Evolutionary conservation across 1,140 invertebrate species (phyloP).

Genomic region (Tribolium madens): DNA sequence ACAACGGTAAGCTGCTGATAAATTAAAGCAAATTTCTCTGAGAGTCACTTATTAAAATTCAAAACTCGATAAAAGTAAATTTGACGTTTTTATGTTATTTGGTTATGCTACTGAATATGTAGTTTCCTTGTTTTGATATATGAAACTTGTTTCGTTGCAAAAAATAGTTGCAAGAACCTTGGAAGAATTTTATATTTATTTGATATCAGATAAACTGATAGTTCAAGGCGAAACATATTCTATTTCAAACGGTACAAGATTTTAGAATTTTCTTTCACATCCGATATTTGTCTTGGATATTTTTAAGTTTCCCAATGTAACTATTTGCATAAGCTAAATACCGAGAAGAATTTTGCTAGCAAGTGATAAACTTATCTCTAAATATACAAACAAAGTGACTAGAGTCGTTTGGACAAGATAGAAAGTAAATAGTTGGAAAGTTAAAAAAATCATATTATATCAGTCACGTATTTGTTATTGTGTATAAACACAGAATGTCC

Average conservation of each 20-base stretch:
- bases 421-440: conserved; percentile 17
- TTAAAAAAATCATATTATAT: conserved; percentile 14
- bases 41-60: background rate
- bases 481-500: conserved; percentile 27
- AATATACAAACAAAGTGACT: conserved; percentile 15
- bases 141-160: conserved; percentile 37
- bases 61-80: background rate
- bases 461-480: conserved; percentile 15
- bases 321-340: conserved; percentile 30
- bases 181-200: conserved; percentile 41
- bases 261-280: conserved; percentile 1
- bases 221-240: conserved; percentile 39
- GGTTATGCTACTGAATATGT: background rate
- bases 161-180: conserved; percentile 27
- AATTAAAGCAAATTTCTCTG: background rate
- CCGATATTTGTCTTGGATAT: conserved; percentile 11
- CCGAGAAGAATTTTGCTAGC: conserved; percentile 15
- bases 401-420: conserved; percentile 31
- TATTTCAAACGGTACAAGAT: conserved; percentile 20
- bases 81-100: background rate
- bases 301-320: conserved; percentile 25
- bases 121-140: conserved; percentile 26
- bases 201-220: conserved; percentile 43
- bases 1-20: conserved; percentile 22
- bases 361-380: conserved; percentile 27